Base-by-base conservation (phyloP, 1,140 invertebrate genomes). In the Diprion similis region DNA sequence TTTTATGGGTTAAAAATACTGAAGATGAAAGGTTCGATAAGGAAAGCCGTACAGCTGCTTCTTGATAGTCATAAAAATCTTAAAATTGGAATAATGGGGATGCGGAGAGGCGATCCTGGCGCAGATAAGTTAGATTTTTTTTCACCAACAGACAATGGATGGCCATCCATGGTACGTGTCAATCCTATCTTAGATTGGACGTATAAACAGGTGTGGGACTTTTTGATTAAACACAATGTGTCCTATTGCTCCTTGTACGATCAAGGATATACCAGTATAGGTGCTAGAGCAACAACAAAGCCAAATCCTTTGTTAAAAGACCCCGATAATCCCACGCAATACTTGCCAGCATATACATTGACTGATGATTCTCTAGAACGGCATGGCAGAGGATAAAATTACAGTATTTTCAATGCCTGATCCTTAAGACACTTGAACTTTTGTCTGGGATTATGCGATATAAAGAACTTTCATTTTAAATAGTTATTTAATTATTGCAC, bases 171-270 rank as follows among this genome's bases (percentile, higher is more conserved):
- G 72, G 93, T 98, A 90, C 89, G 97, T 37, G 91, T 98, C 10
- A 96, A 92, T 85, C 97, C 97, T 0, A 87, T 99, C 37, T 88
- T 99, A 8, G 91, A 98, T 78, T 99, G 97, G 97, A 91, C 89
- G 10, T 99, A 98, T 83, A 90, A 90, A 65, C 92, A 98, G 80
- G 91, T 99, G 69, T 99, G 98, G 97, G 90, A 91, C 72, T 98
- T 97, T 81, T 89, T 99, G 9, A 84, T 94, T 11, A 83, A 90
- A 17, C 89, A 95, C 66, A 88, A 92, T 75, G 91, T 99, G 67
- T 94, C 96, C 66, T 99, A 98, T 82, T 99, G 97, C 84, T 89
- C 88, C 18, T 89, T 99, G 0, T 99, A 99, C 85, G 94, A 98
- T 83, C 83, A 90, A 84, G 97, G 97, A 24, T 98, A 96, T 81